These are phyloP conservation scores for Tragulus kanchil DNA, from an alignment of 2,113 vertebrate genomes.

Conservation along the genomic window DNA sequence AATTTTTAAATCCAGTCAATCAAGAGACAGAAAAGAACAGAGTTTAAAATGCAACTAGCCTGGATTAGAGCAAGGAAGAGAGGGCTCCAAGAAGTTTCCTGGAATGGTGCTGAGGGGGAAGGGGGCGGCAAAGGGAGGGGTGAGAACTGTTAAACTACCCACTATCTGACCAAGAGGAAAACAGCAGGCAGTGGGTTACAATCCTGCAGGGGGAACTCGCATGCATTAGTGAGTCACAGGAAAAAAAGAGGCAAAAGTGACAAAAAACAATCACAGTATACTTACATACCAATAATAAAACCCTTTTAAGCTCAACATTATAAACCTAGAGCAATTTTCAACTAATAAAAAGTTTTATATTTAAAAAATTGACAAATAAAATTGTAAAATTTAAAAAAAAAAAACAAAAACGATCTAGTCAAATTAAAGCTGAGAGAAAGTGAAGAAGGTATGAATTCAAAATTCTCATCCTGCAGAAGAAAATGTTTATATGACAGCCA, in stretches of 20 bases:
- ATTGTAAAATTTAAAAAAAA: no score
- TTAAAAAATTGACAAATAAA: no score
- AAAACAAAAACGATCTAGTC: neutral
- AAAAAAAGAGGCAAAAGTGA: neutral
- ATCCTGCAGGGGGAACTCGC: neutral
- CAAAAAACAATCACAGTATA: neutral
- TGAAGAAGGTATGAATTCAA: neutral
- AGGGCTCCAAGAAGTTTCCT: neutral
- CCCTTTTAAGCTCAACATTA: neutral
- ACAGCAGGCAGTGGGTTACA: neutral
- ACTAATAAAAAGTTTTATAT: no score
- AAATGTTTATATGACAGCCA: neutral
- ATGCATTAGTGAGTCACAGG: neutral
- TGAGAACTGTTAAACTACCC: neutral
- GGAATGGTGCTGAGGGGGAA: neutral
- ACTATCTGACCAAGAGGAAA: neutral
- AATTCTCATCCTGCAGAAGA: neutral
- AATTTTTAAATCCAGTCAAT: neutral
- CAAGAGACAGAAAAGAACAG: neutral
- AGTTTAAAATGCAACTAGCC: neutral
- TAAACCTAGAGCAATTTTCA: neutral
- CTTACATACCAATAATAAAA: neutral
- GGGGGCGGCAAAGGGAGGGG: neutral
- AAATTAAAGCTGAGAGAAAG: neutral
- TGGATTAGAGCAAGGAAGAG: neutral